Evolutionary conservation across 2,113 vertebrate species (phyloP).

Genomic region (Mesitornis unicolor): DNA sequence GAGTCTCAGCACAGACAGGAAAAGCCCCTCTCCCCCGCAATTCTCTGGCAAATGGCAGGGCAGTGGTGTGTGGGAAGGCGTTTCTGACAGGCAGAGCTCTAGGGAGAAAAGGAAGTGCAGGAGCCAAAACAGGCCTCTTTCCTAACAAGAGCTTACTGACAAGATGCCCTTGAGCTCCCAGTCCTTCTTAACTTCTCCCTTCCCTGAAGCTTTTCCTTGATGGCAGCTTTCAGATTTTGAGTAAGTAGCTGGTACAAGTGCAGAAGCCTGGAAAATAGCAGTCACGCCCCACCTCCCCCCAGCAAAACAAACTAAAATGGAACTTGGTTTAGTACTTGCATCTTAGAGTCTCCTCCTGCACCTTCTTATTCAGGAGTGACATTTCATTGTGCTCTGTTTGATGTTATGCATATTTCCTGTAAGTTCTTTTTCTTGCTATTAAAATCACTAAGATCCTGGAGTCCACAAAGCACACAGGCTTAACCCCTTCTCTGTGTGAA

Average conservation of each 20-base stretch:
- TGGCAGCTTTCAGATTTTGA: not conserved
- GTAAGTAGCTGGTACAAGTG: not conserved
- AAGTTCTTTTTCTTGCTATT: not conserved
- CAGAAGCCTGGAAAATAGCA: not conserved
- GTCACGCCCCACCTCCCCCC: not conserved
- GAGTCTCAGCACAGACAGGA: conserved; percentile 64
- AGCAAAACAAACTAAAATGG: not conserved
- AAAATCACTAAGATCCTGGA: not conserved
- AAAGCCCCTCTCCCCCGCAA: conserved; percentile 73
- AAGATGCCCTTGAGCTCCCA: conserved; percentile 36
- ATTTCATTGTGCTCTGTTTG: not conserved
- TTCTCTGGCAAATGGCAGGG: conserved; percentile 65
- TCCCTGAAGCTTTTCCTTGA: conserved; percentile 34
- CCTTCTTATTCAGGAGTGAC: not conserved
- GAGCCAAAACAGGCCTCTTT: conserved; percentile 66
- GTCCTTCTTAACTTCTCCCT: conserved; percentile 34
- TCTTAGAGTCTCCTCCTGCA: not conserved
- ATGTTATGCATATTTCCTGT: not conserved
- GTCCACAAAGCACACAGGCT: not conserved
- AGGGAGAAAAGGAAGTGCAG: conserved; percentile 55
- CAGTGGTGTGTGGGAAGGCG: conserved; percentile 67
- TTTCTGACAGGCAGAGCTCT: conserved; percentile 71
- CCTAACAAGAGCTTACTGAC: conserved; percentile 54
- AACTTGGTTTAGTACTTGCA: not conserved
- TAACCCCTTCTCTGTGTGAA: not conserved